Evolutionary conservation across 1,140 invertebrate genomes (phyloP), one percentile per base, ranked within the genome.

Genomic region (Lethrus apterus): DNA sequence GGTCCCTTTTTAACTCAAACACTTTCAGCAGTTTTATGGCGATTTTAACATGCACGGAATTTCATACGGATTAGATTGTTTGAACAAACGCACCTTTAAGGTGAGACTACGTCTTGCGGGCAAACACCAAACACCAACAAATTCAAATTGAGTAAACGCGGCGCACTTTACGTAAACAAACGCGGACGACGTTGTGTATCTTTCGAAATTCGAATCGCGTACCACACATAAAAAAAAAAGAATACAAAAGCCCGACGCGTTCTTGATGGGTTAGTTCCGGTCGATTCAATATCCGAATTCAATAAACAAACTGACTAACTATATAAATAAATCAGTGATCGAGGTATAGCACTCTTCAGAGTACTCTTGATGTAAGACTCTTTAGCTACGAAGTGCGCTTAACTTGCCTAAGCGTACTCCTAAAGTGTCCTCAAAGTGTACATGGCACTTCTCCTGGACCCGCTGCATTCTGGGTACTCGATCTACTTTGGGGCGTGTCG

Each of bases 311-410:
- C 64, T 62, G 64, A 64, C 64, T 66, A 66, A 66, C 64, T 66
- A 66, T 66, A 66, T 66, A 66, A 66, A 66, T 66, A 66, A 66
- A 66, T 66, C 64, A 66, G 62, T 56, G 63, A 66, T 66, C 64
- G 64, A 62, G 64, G 60, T 63, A 65, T 65, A 64, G 62, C 63
- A 66, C 64, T 64, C 64, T 62, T 62, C 54, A 59, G 57, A 62
- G 63, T 57, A 61, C 63, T 55, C 63, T 66, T 66, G 63, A 66
- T 66, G 63, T 66, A 66, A 66, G 64, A 66, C 63, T 65, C 64
- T 66, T 66, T 65, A 65, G 59, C 62, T 57, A 58, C 63, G 55
- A 66, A 66, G 64, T 59, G 60, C 63, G 64, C 64, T 66, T 66
- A 66, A 66, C 64, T 66, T 64, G 62, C 62, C 64, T 66, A 66